A percentile compares a stretch with the other conserved stretches of the same genome.
Evolutionary conservation across 2,888 invertebrate genomes (phyloP).

Genomic region (Bombylius major): DNA sequence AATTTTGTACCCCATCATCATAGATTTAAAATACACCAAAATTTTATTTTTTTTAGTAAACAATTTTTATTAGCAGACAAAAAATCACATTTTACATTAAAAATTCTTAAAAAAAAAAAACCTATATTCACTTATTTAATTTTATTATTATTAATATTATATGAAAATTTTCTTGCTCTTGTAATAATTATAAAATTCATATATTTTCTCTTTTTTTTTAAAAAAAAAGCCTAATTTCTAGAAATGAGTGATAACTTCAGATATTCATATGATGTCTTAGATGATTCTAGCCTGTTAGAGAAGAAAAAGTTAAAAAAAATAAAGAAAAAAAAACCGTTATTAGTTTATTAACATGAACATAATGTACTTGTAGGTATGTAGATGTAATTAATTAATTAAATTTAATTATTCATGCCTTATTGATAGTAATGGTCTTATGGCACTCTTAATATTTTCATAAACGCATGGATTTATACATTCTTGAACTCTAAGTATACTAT

Average conservation of each 20-base stretch:
- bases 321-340: not conserved
- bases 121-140: too few species aligned
- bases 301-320: not conserved
- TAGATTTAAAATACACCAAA: too few species aligned
- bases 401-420: constrained; percentile 7
- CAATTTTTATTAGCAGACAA: too few species aligned
- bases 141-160: too few species aligned
- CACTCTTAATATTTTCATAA: constrained; percentile 17
- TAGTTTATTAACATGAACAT: not conserved
- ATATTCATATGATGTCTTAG: constrained; percentile 13
- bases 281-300: constrained; percentile 10
- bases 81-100: too few species aligned
- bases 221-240: constrained; percentile 8
- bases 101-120: too few species aligned
- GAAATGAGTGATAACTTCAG: constrained; percentile 10
- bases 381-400: not conserved
- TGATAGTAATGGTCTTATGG: constrained; percentile 15
- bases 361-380: not conserved
- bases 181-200: too few species aligned
- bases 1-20: too few species aligned
- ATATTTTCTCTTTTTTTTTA: too few species aligned
- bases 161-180: too few species aligned
- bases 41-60: too few species aligned
- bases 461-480: constrained; percentile 16
- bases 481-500: constrained; percentile 16